Evolutionary conservation across 1,140 invertebrate genomes (phyloP), one percentile per base, ranked within the genome.

Genomic region (Micrasema longulum): DNA sequence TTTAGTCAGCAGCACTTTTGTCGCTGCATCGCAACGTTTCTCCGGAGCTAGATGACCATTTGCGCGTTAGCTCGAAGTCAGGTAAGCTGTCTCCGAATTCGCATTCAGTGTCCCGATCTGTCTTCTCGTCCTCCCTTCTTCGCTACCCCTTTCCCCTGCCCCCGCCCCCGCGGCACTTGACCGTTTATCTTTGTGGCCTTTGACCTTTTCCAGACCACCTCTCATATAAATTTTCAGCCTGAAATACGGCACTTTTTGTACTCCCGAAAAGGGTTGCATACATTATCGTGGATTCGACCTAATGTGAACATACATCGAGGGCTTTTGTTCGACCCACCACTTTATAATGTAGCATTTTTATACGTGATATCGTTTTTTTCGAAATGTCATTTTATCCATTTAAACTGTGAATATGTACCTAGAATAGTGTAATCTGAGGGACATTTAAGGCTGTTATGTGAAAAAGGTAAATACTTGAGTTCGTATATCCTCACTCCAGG

Each of bases 211-310:
- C 69, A 45, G 69, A 31, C 69, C 36, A 71, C 69, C 69, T 71
- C 62, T 71, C 69, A 71, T 71, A 71, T 71, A 71, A 71, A 71
- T 71, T 71, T 71, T 71, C 62, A 14, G 62, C n/a, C 43, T 71
- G 50, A 71, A 71, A 71, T 71, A 65, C 69, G 55, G 50, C 50
- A 36, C 47, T 71, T 71, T 71, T 71, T 63, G 69, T 53, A 38
- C 31, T 50, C 36, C 50, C 43, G 55, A 65, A 71, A 71, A 71
- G 69, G 69, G 62, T 71, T 71, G 69, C 62, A 71, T 71, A 71
- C 47, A 71, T 71, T 71, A 71, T 52, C 43, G 12, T 52, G 47
- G 52, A 45, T 47, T 47, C 26, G 20, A 22, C 47, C 47, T 31
- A 22, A 10, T 48, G 20, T 20, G 47, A 22, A 11, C 47, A 7